Conservation (phyloP, 2,888 invertebrate genomes). For the Napeogenes inachia region DNA sequence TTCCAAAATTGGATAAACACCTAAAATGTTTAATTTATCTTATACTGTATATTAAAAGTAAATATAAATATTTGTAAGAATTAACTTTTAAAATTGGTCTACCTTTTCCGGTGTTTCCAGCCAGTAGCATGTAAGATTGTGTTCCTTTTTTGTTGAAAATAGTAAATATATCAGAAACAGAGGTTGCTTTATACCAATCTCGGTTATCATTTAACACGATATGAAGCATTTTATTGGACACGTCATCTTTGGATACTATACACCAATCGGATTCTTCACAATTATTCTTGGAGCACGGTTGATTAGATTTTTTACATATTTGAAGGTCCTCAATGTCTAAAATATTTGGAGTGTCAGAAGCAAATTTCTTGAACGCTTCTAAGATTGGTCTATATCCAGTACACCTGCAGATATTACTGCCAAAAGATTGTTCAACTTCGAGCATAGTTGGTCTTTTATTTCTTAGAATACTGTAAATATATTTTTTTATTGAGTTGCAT, state of each 20-base stretch:
- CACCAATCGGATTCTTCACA: slow-evolving; percentile 50
- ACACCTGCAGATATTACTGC: slow-evolving; percentile 85
- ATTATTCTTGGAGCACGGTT: slow-evolving; percentile 25
- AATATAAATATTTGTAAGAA: neutral
- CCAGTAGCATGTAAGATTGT: slow-evolving; percentile 77
- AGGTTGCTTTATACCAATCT: slow-evolving; percentile 72
- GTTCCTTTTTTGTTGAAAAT: slow-evolving; percentile 48
- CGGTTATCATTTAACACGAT: slow-evolving; percentile 48
- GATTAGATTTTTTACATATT: slow-evolving; percentile 32
- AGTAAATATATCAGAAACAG: slow-evolving; percentile 65
- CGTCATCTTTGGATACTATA: slow-evolving; percentile 39
- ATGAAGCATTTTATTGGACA: slow-evolving; percentile 29
- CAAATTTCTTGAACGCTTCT: slow-evolving; percentile 80
- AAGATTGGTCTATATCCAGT: slow-evolving; percentile 82
- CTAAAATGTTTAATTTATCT: slow-evolving; percentile 67
- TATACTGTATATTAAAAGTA: neutral
- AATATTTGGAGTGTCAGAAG: slow-evolving; percentile 55
- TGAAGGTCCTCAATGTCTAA: slow-evolving; percentile 50
- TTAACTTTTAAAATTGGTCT: slow-evolving; percentile 11
- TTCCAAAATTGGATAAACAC: slow-evolving; percentile 57
- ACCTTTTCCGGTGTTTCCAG: slow-evolving; percentile 85
- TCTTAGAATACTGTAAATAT: slow-evolving; percentile 53
- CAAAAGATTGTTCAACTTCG: slow-evolving; percentile 82
- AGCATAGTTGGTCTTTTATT: slow-evolving; percentile 69
- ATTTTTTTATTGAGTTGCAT: no score